Base-by-base conservation (phyloP, 2,888 invertebrate genomes). In the Troides oblongomaculatus region DNA sequence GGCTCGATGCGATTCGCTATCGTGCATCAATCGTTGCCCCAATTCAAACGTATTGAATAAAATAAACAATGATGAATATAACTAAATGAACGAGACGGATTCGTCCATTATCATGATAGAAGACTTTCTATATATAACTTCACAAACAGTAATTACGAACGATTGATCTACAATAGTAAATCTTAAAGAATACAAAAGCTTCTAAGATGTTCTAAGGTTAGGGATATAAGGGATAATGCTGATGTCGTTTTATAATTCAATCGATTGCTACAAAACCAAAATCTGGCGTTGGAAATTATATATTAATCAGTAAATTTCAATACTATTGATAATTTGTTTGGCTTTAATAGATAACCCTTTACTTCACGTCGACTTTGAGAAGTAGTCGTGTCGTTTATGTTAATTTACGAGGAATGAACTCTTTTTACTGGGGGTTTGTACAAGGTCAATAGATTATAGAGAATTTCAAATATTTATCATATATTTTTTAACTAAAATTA, bases 11-110 rank as follows among this genome's bases (percentile, higher is more conserved):
- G n/a, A 23, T 50, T 56, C 7, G 57, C 63, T 67, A 67, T 64
- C 57, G 67, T 70, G 60, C 61, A 70, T 60, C 70, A 70, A 67
- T 66, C 66, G 66, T 67, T 60, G 61, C 59, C 61, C 25, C 23
- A 62, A 58, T 53, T 53, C 53, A 7, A n/a, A 53, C 1, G 53
- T 53, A 53, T 53, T 53, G 6, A 14, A 46, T 12, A 14, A 14
- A 46, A 46, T 46, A 46, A 46, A 46, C 46, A n/a, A 53, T 0
- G 53, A 53, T 12, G n/a, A 53, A 53, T 53, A n/a, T 18, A 53
- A 53, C n/a, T 2, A 53, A 53, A 4, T 64, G 10, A 10, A n/a
- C 7, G 10, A 39, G 4, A 39, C 7, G 30, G 7, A 59, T 46
- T 59, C 30, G 43, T 18, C 25, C 43, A 56, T 56, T 64, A 30